Base-by-base conservation (phyloP, 1,140 invertebrate genomes). In the Leucophenga varia region DNA sequence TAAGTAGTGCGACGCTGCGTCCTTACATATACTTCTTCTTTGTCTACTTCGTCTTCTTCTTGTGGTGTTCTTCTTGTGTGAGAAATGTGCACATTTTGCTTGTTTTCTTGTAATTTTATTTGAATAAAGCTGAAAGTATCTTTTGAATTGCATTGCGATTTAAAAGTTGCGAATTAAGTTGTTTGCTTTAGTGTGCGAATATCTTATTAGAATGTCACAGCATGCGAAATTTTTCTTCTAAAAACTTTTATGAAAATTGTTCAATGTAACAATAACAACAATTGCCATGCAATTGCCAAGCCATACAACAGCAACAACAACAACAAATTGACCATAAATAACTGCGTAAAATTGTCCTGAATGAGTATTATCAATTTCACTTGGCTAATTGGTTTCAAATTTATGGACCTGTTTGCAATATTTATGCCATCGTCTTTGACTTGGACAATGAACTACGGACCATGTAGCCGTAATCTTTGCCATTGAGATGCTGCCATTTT, bases 361-460 rank as follows among this genome's bases (percentile, higher is more conserved):
- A 52, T 53, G 58, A 57, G 51, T 64, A 52, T 70, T 70, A 70
- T 70, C 65, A 70, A 70, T 70, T 70, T 64, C 59, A 55, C 61
- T 48, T 70, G 65, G 65, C 65, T 70, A 70, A 70, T 70, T 70
- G 65, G 65, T 70, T 70, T 70, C 52, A 65, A 70, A 70, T 70
- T 70, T 70, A 70, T 70, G 65, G 65, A 70, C 61, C 65, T 61
- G 65, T 70, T 59, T 65, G 65, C 65, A 64, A 70, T 70, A 70
- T 70, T 70, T 70, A 70, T 70, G 65, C 13, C 43, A 19, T 9
- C 12, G 17, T n/a, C n/a, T 8, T 30, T n/a, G 25, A 30, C 7
- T n/a, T 30, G 25, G 12, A 30, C 25, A 8, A n/a, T 8, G 7
- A n/a, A 30, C 25, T 7, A 30, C 25, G 25, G 25, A 7, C n/a